Base-by-base conservation (phyloP, 2,888 invertebrate species). In the Eucera pruinosa region DNA sequence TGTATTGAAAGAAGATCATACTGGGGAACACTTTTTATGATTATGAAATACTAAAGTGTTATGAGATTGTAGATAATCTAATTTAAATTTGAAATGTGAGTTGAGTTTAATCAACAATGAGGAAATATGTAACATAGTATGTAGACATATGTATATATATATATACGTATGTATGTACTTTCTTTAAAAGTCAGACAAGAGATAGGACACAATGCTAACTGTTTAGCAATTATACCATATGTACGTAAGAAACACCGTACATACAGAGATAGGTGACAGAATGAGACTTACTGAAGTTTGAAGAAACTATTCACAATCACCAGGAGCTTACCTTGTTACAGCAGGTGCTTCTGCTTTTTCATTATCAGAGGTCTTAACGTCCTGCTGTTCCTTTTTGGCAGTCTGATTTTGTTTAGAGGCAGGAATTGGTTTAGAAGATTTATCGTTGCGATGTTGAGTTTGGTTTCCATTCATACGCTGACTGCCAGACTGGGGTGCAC, bases 391-490 rank as follows among this genome's bases (percentile, higher is more conserved):
- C 92, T 90, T 92, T 92, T 91, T 91, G 90, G 83, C 88, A 87
- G 86, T 89, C 90, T 90, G 92, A 92, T 90, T 91, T 91, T 91
- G 90, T 89, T 92, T 92, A 92, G 91, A 91, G 87, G 91, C 90
- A 89, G 91, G 87, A 91, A 87, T 91, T 89, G 90, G 83, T 92
- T 92, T 92, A 91, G 92, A 92, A 91, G 92, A 90, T 89, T 92
- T 92, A 91, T 92, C 92, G 91, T 91, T 92, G 91, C 92, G 92
- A 90, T 91, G 91, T 83, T 92, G 92, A 89, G 84, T 91, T 92
- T 91, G 92, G 90, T 90, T 92, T 90, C 92, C 92, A 87, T 91
- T 91, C 89, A 90, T 91, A 91, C 91, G 92, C 89, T 92, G 92
- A 88, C 89, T 91, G 90, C 91, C 92, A 88, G 91, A 91, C 89